These are phyloP conservation scores for Nephrotoma flavescens DNA, from an alignment of 2,888 invertebrate species.

Conservation along the genomic window DNA sequence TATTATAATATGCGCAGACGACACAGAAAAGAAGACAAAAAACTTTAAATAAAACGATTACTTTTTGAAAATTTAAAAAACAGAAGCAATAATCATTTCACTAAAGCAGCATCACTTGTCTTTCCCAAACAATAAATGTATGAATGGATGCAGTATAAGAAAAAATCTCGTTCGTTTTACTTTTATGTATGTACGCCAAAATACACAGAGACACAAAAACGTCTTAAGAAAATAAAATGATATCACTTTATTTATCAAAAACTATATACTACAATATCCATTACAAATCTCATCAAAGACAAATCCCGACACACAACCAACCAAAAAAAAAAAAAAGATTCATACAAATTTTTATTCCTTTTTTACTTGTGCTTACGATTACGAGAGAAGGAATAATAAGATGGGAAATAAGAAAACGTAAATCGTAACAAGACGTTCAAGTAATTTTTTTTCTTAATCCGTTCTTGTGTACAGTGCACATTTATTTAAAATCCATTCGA, in stretches of 20 bases:
- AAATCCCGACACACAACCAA: background rate
- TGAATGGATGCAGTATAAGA: background rate
- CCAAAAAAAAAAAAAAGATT: background rate
- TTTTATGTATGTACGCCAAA: background rate
- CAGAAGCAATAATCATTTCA: background rate
- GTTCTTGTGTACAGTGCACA: background rate
- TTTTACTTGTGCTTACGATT: background rate
- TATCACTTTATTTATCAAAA: background rate
- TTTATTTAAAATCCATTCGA: background rate
- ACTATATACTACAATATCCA: background rate
- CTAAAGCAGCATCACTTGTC: background rate
- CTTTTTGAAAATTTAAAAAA: background rate
- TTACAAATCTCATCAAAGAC: background rate
- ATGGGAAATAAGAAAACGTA: background rate
- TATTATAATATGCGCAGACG: background rate
- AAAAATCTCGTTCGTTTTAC: background rate
- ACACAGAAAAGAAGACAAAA: background rate
- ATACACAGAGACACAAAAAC: background rate
- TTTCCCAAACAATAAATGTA: background rate
- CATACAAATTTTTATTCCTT: background rate
- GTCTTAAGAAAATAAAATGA: background rate
- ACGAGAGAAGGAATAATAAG: background rate
- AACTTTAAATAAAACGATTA: background rate
- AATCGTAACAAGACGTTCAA: background rate
- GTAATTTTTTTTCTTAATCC: background rate